phyloP scores from a whole-genome alignment of 2,888 invertebrate species.

The Agonopterix arenella region DNA sequence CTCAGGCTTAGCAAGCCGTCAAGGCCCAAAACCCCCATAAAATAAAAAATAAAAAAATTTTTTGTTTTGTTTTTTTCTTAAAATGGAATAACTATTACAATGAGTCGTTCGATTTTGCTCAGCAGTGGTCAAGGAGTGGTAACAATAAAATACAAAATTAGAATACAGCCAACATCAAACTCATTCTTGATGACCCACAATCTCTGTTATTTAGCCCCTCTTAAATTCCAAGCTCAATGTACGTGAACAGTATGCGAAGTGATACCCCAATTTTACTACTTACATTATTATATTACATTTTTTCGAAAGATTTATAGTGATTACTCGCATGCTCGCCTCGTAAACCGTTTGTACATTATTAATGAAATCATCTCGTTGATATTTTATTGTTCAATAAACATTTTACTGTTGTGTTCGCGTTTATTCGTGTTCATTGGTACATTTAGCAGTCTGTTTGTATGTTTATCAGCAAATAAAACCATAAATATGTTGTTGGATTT shows the following conservation, averaged over 20 bases:
- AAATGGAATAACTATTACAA: too few relatives aligned
- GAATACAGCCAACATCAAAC: not conserved
- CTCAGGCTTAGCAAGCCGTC: too few relatives aligned
- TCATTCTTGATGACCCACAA: not conserved
- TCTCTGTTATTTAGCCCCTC: not conserved
- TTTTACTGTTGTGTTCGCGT: conserved; percentile 37
- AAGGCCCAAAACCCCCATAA: too few relatives aligned
- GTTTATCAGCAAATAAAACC: conserved; percentile 11
- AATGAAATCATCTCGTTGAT: conserved; percentile 39
- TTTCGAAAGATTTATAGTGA: conserved; percentile 23
- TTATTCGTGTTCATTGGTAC: conserved; percentile 18
- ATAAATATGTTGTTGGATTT: conserved; percentile 2
- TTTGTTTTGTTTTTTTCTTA: too few relatives aligned
- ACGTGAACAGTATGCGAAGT: not conserved
- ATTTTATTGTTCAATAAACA: conserved; percentile 53
- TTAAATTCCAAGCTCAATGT: not conserved
- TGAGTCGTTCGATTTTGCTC: too few relatives aligned
- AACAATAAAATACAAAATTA: too few relatives aligned
- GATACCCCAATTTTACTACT: conserved; percentile 5
- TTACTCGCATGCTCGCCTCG: conserved; percentile 19
- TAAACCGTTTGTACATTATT: conserved; percentile 37
- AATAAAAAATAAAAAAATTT: too few relatives aligned
- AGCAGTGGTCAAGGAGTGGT: too few relatives aligned
- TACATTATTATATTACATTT: conserved; percentile 11
- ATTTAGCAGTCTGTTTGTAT: conserved; percentile 13